Percentiles rank a stretch among this genome's conserved stretches.
phyloP scores from a whole-genome alignment of 2,113 vertebrate genomes.

The Daboia siamensis region DNA sequence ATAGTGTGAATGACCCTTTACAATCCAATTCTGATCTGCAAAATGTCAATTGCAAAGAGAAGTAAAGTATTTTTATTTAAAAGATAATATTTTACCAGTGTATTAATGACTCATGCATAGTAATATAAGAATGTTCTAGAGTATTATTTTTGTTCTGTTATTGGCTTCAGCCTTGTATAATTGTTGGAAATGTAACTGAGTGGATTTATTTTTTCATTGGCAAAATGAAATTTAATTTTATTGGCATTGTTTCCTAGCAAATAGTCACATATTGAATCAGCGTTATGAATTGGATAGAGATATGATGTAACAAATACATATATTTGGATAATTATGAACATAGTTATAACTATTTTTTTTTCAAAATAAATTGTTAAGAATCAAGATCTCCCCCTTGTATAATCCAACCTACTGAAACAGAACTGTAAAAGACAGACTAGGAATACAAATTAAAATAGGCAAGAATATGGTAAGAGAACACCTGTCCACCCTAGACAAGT shows the following conservation, averaged over 20 bases:
- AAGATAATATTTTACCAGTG: background rate
- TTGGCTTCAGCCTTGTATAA: background rate
- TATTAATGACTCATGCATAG: background rate
- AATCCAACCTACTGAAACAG: background rate
- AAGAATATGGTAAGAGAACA: background rate
- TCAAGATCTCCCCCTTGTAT: too few species aligned
- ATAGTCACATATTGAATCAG: background rate
- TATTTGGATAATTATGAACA: background rate
- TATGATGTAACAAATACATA: background rate
- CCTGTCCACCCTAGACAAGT: too few species aligned
- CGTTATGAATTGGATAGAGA: background rate
- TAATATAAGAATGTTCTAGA: background rate
- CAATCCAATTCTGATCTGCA: background rate
- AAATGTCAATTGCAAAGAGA: background rate
- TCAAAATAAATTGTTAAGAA: background rate
- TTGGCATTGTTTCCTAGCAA: background rate
- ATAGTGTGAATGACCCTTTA: background rate
- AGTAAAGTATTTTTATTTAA: background rate
- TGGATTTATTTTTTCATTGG: background rate
- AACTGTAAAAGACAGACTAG: background rate
- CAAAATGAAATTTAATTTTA: constrained; percentile 15
- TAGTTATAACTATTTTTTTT: background rate
- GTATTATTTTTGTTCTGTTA: background rate
- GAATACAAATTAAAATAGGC: background rate
- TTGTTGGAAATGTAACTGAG: background rate